These are phyloP conservation scores for Tachysurus vachellii DNA, from an alignment of 2,113 vertebrate genomes.

Conservation along the genomic window DNA sequence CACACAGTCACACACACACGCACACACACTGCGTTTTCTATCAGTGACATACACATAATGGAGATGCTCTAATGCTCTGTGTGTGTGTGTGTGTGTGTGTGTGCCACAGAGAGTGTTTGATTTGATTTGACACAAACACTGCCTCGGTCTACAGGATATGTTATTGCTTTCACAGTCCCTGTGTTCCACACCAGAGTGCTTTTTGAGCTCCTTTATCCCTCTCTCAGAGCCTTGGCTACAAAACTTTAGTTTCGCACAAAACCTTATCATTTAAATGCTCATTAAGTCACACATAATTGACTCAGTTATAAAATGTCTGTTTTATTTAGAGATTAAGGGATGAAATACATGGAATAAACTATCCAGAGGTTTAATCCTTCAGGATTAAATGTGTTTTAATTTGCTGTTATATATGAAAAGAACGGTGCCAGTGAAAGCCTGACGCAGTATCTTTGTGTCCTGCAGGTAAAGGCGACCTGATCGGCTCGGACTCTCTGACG, in stretches of 20 bases:
- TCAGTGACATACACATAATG: neutral
- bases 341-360: neutral
- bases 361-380: neutral
- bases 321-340: neutral
- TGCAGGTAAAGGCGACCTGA: slow-evolving; percentile 80
- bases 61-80: neutral
- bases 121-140: slow-evolving; percentile 32
- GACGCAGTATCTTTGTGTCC: slow-evolving; percentile 10
- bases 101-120: slow-evolving; percentile 33
- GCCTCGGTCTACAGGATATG: slow-evolving; percentile 28
- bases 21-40: neutral
- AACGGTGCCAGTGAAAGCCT: neutral
- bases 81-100: neutral
- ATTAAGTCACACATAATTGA: neutral
- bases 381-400: neutral
- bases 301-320: neutral
- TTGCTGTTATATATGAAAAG: neutral
- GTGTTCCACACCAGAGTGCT: neutral
- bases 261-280: neutral
- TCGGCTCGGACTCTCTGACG: slow-evolving; percentile 78
- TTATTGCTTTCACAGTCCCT: slow-evolving; percentile 37
- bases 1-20: neutral
- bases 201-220: slow-evolving; percentile 12
- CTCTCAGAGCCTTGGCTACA: neutral
- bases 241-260: neutral